A percentile compares a stretch with the other conserved stretches of the same genome.
These are phyloP conservation scores for Mylabris phalerata DNA, from an alignment of 1,140 invertebrate genomes.

Conservation along the genomic window DNA sequence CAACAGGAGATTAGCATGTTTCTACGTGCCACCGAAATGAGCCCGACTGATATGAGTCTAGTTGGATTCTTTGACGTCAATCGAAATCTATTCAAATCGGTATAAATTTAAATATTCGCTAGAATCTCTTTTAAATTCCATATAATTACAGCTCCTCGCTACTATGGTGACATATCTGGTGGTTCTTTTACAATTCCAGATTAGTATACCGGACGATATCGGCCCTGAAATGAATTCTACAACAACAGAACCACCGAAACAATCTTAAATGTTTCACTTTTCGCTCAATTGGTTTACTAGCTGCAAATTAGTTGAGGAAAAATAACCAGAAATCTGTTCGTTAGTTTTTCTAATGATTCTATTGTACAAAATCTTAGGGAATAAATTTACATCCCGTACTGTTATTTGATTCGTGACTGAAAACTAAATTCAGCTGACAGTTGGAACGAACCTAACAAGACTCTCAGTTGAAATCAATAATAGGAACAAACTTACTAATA, in stretches of 20 bases:
- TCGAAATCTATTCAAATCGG: conserved; percentile 58
- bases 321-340: too few species aligned
- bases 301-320: too few species aligned
- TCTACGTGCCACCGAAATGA: conserved; percentile 61
- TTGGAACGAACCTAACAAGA: too few species aligned
- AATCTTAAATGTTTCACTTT: neutral
- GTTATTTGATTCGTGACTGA: too few species aligned
- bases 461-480: too few species aligned
- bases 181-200: conserved; percentile 62
- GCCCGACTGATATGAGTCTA: conserved; percentile 59
- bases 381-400: too few species aligned
- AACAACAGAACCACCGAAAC: neutral
- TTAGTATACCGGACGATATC: conserved; percentile 54
- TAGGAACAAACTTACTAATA: too few species aligned
- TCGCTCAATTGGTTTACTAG: too few species aligned
- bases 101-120: conserved; percentile 25
- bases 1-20: conserved; percentile 58
- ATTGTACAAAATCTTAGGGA: too few species aligned
- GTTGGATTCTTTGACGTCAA: conserved; percentile 63
- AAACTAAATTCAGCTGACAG: too few species aligned
- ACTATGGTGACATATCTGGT: conserved; percentile 66
- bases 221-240: neutral
- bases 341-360: too few species aligned
- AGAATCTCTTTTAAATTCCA: neutral
- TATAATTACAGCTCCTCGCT: conserved; percentile 48